phyloP scores from a whole-genome alignment of 2,888 invertebrate species.

The Agriopis marginaria region DNA sequence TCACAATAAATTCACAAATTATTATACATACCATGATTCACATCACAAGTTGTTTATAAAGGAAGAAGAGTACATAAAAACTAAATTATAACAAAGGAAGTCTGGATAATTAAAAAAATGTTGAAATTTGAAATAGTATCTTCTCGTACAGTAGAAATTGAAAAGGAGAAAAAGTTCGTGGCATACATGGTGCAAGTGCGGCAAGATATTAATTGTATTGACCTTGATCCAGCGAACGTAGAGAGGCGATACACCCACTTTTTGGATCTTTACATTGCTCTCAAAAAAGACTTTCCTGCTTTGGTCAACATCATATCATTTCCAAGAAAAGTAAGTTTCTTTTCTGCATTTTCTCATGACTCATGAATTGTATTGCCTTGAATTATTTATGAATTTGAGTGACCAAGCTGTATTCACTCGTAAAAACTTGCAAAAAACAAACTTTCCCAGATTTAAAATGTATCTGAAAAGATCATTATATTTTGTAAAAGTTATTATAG shows the following conservation, averaged over 20 bases:
- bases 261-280: constrained; percentile 86
- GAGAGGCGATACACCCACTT: constrained; percentile 92
- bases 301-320: constrained; percentile 85
- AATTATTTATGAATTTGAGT: too few relatives aligned
- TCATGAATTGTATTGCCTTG: not conserved
- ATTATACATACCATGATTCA: too few relatives aligned
- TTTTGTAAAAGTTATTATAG: not conserved
- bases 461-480: not conserved
- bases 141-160: constrained; percentile 87
- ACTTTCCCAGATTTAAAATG: too few relatives aligned
- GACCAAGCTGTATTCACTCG: not conserved
- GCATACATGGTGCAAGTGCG: constrained; percentile 89
- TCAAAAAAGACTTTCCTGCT: constrained; percentile 87
- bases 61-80: too few relatives aligned
- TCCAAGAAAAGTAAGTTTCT: constrained; percentile 87
- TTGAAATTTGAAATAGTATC: constrained; percentile 89
- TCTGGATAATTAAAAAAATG: too few relatives aligned
- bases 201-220: constrained; percentile 83
- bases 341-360: not conserved
- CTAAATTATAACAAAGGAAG: constrained; percentile 9
- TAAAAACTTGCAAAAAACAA: too few relatives aligned
- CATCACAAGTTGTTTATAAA: too few relatives aligned
- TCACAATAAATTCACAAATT: too few relatives aligned
- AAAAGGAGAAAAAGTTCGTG: constrained; percentile 89
- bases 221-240: constrained; percentile 88